Evolutionary conservation across 2,797 vertebrate species (phyloP), one percentile per base, ranked within the genome.

Genomic region (Microcaecilia unicolor): DNA sequence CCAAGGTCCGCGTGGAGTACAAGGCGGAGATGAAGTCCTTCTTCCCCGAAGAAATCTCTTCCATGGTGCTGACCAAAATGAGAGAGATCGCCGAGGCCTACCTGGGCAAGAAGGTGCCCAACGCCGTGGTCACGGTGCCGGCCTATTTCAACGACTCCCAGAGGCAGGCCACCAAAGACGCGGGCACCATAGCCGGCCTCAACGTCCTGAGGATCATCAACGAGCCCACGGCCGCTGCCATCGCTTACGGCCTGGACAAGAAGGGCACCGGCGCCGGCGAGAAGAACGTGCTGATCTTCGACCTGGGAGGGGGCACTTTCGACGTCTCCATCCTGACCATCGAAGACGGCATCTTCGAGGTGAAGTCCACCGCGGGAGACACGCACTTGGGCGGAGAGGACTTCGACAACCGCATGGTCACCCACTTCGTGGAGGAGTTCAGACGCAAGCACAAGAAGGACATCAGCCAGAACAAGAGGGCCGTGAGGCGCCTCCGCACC

Each of bases 101-200:
- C 48, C 62, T 97, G 28, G 92, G 92, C 4, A 69, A 85, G 49
- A 88, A 68, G 41, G 86, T 96, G 34, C 83, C 86, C 58, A 91
- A 88, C 1, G 89, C 88, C 1, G 91, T 97, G 44, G 89, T 96
- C 75, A 97, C 92, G 0, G 93, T 94, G 13, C 91, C 91, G 0
- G 92, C 91, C 1, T 93, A 96, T 51, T 93, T 95, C 64, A 95
- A 92, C 1, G 92, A 94, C 51, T 94, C 88, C 1, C 90, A 95
- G 67, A 87, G 93, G 31, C 90, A 97, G 62, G 93, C 91, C 27
- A 97, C 91, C 44, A 93, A 94, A 32, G 93, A 95, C 0, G 89
- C 89, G 0, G 90, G 90, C 9, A 86, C 89, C 44, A 97, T 96
- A 42, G 84, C 90, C 5, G 91, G 89, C 37, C 81, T 95, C 46